Conservation (phyloP, 2,888 invertebrate genomes). For the Hypomecis punctinalis region DNA sequence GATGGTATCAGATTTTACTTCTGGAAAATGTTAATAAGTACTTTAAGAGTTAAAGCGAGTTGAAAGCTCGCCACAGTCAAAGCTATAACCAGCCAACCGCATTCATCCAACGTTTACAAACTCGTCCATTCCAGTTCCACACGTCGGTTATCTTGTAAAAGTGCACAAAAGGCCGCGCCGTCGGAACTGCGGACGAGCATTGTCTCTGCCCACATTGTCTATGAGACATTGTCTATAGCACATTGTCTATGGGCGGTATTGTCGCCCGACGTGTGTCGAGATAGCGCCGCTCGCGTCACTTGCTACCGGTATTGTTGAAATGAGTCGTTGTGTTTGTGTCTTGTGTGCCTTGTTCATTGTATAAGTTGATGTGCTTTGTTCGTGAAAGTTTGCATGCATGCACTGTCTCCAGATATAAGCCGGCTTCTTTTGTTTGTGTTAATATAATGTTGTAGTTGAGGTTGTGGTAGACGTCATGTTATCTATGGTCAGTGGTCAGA, state of each 20-base stretch:
- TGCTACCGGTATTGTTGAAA: slow-evolving; percentile 42
- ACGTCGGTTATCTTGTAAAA: slow-evolving; percentile 51
- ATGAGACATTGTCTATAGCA: slow-evolving; percentile 33
- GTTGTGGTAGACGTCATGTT: not conserved
- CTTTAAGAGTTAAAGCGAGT: no score
- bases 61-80: not conserved
- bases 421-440: slow-evolving; percentile 8
- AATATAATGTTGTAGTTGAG: slow-evolving; percentile 2
- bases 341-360: slow-evolving; percentile 39
- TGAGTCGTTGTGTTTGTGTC: slow-evolving; percentile 48
- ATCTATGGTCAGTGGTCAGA: not conserved
- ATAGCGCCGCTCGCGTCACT: slow-evolving; percentile 49
- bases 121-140: slow-evolving; percentile 37
- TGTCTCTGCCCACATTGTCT: slow-evolving; percentile 49
- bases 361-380: slow-evolving; percentile 23
- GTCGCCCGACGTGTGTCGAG: slow-evolving; percentile 50
- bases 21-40: no score
- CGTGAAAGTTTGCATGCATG: slow-evolving; percentile 18
- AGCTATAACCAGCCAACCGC: slow-evolving; percentile 2
- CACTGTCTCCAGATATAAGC: slow-evolving; percentile 18
- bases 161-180: slow-evolving; percentile 45
- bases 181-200: slow-evolving; percentile 53
- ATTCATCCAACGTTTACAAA: slow-evolving; percentile 20
- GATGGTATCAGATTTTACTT: no score
- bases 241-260: slow-evolving; percentile 37